Evolutionary conservation across 2,888 invertebrate genomes (phyloP), one percentile per base, ranked within the genome.

Genomic region (Clitarchus hookeri): DNA sequence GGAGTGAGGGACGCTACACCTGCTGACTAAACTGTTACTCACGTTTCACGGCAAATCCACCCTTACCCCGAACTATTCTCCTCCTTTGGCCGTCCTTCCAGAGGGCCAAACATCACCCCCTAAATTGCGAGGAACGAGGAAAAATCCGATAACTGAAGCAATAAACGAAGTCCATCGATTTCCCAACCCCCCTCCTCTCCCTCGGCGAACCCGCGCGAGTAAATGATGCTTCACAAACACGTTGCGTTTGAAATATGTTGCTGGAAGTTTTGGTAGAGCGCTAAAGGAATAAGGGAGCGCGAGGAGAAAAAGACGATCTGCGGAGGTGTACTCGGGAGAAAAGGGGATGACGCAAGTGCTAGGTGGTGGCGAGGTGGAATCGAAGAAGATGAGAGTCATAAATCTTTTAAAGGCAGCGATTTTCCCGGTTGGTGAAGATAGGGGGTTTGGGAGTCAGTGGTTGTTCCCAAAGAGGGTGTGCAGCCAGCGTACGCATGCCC

Each of bases 331-430:
- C 36, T 0, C 27, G 36, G 82, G 36, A 6, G 36, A 23, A n/a
- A 11, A 79, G 23, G 82, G 82, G 27, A 82, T 13, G 82, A 82
- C 11, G 82, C 19, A 36, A 82, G 82, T 23, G 36, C 2, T 36
- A 3, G 36, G 27, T 36, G 82, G 82, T 65, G 65, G 23, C 26
- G 82, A 36, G 27, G 27, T 65, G 65, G 65, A 65, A 65, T 65
- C 65, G 65, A 44, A 82, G 82, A 82, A 82, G 82, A 82, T 82
- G 82, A 82, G 82, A 82, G 44, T 82, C 82, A 36, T 82, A 82
- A 82, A 82, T 82, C 82, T 82, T 36, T 82, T 82, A 82, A 82
- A 82, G 82, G 82, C 82, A 82, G 82, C 82, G 82, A 82, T 82
- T 82, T 82, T 36, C 82, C 27, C 36, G 36, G 36, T 23, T n/a